These are phyloP conservation scores for Pectinophora gossypiella DNA, from an alignment of 1,140 invertebrate species.

Conservation along the genomic window DNA sequence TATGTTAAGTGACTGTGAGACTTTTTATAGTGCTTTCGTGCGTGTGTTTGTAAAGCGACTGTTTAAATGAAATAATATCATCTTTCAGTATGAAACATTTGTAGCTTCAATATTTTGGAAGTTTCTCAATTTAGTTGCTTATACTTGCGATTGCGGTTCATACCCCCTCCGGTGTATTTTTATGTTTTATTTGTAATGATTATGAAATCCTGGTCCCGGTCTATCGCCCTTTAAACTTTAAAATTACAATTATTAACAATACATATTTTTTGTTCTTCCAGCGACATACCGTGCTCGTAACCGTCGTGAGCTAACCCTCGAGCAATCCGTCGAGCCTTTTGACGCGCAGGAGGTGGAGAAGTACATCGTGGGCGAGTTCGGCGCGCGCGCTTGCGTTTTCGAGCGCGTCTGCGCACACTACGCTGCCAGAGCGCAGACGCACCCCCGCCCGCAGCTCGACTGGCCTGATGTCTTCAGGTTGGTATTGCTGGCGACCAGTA, in stretches of 20 bases:
- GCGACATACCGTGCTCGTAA: conserved; percentile 57
- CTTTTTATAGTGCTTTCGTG: no score
- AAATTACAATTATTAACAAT: not conserved
- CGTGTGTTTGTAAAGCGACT: no score
- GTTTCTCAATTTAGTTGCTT: no score
- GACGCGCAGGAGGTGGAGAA: conserved; percentile 82
- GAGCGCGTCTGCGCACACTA: conserved; percentile 82
- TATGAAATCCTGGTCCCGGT: no score
- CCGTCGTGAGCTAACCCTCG: conserved; percentile 43
- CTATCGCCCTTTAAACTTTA: conserved; percentile 4
- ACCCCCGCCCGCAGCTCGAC: conserved; percentile 67
- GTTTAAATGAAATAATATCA: no score
- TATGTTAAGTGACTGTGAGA: no score
- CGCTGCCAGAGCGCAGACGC: conserved; percentile 64
- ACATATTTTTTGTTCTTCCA: conserved; percentile 30
- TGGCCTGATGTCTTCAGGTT: conserved; percentile 83
- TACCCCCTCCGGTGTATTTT: no score
- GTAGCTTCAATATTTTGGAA: no score
- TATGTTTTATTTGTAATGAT: no score
- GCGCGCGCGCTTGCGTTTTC: conserved; percentile 82
- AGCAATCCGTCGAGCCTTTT: conserved; percentile 65
- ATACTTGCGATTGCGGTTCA: no score
- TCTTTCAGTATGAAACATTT: no score
- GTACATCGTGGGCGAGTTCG: conserved; percentile 80
- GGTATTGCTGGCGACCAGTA: no score